phyloP scores from a whole-genome alignment of 2,888 invertebrate genomes.

The Drosophila mimica region DNA sequence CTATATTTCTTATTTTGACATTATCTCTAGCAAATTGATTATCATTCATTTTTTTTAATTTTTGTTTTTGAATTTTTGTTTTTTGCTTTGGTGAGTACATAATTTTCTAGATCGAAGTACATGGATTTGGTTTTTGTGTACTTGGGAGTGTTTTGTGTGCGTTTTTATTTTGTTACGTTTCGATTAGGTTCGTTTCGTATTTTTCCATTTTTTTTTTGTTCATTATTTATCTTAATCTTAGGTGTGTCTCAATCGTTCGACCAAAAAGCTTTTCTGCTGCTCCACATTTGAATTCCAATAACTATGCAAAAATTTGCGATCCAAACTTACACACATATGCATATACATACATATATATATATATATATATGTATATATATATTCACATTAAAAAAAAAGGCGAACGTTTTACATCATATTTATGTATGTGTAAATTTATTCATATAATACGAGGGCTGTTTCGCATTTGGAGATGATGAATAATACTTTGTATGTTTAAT shows the following conservation, averaged over 20 bases:
- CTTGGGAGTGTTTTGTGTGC: conserved; percentile 10
- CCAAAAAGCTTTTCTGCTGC: conserved; percentile 34
- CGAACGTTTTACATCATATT: conserved; percentile 27
- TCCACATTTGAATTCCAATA: conserved; percentile 29
- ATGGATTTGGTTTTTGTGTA: conserved; percentile 18
- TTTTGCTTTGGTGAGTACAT: conserved; percentile 35
- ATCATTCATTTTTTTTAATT: neutral
- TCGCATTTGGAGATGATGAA: conserved; percentile 26
- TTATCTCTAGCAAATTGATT: conserved; percentile 38
- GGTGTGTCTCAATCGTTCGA: conserved; percentile 37
- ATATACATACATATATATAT: conserved; percentile 1
- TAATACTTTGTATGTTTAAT: conserved; percentile 48
- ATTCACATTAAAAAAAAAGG: conserved; percentile 39
- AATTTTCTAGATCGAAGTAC: conserved; percentile 39
- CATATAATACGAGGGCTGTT: conserved; percentile 46
- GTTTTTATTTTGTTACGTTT: conserved; percentile 11
- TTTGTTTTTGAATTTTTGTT: neutral
- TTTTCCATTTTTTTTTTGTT: neutral
- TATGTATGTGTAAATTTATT: conserved; percentile 34
- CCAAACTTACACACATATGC: conserved; percentile 29
- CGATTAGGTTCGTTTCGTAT: conserved; percentile 3
- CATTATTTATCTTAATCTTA: conserved; percentile 57
- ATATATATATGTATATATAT: conserved; percentile 15
- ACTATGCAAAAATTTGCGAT: conserved; percentile 24
- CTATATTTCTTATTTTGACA: conserved; percentile 1